Base-by-base conservation (phyloP, 2,113 vertebrate genomes). In the Cephalopterus ornatus region DNA sequence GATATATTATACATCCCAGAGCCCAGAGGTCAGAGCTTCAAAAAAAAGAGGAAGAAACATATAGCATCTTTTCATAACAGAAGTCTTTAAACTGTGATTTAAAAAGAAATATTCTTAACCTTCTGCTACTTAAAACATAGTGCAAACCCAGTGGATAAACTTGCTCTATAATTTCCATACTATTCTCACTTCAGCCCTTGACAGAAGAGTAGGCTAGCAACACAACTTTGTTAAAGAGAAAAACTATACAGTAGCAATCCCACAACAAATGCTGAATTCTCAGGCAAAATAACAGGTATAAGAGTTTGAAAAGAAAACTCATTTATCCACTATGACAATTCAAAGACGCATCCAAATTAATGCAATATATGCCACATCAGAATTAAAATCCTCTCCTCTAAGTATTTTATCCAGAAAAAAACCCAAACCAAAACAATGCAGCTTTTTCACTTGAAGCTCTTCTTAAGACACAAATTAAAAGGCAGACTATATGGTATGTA, bases 1-100 rank as follows among this genome's bases (percentile, higher is more conserved):
- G 99, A 98, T 99, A 99, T 96, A 99, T 98, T 96, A 99, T 99
- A 98, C 99, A 99, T 94, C 99, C 99, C 95, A 99, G 98, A 70
- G 99, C 99, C 99, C 99, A 99, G 59, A 99, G 99, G 96, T 99
- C 99, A 96, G 99, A 99, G 95, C 98, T 98, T 97, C 80, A 96
- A 92, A 72, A 71, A 32, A 77, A 92, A 39, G 28, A 56, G 26
- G 39, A 84, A 95, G 84, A 81, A 52, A 20, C 7, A 85, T 3
- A 83, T 3, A 65, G 16, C 21, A 80, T 33, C 20, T 30, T 66
- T 73, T 88, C 35, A 9, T 67, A 37, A 35, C 63, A 72, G 3
- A 53, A 80, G 30, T 62, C 39, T 88, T 85, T 52, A 80, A 66
- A 86, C 26, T 17, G 17, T 32, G 59, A 37, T 23, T 63, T 32